Conservation (phyloP, 2,113 vertebrate species). For the Menidia beryllina region DNA sequence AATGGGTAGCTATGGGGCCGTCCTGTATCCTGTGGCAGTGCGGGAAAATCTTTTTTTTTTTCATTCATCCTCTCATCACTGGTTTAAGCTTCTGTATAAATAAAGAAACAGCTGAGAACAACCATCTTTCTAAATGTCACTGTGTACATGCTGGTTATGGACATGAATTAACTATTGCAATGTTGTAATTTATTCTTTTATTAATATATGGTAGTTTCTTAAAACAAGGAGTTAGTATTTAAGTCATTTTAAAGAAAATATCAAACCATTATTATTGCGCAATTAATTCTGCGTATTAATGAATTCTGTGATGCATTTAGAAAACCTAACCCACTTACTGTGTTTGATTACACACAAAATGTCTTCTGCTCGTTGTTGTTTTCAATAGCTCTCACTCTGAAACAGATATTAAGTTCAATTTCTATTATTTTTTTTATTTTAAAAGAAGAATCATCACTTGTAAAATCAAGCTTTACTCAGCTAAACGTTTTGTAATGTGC, state of each 20-base stretch:
- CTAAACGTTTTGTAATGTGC: neutral
- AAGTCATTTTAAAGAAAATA: neutral
- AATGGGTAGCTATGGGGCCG: slow-evolving; percentile 6
- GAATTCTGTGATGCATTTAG: too few relatives aligned
- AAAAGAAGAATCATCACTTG: neutral
- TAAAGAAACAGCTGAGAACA: neutral
- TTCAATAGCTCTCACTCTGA: too few relatives aligned
- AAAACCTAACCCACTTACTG: too few relatives aligned
- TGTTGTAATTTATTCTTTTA: neutral
- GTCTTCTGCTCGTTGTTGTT: too few relatives aligned
- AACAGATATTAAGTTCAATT: too few relatives aligned
- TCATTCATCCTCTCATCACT: neutral
- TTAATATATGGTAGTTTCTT: neutral
- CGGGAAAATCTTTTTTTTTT: neutral
- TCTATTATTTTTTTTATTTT: too few relatives aligned
- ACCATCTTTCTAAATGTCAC: too few relatives aligned
- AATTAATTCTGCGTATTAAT: neutral
- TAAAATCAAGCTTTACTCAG: neutral
- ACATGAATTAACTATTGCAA: neutral
- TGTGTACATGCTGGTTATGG: neutral
- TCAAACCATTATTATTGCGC: neutral
- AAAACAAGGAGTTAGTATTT: neutral
- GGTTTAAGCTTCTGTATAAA: neutral
- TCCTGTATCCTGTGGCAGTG: neutral
- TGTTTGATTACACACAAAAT: too few relatives aligned